Base-by-base conservation (phyloP, 2,113 vertebrate species). In the Salminus brasiliensis region DNA sequence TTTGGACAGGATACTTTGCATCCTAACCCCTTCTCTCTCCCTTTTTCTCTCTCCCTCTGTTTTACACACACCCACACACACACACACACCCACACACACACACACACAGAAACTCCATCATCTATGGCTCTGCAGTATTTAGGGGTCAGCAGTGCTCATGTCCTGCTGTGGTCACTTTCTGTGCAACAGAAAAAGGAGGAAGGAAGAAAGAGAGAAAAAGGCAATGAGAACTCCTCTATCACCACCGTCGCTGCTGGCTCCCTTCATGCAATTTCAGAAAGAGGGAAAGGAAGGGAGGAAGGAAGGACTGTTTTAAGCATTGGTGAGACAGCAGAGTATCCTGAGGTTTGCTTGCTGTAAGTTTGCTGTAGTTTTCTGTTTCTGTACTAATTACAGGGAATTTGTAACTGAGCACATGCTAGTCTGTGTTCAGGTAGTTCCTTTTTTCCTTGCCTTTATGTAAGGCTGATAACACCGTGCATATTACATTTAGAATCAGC, bases 171-270 rank as follows among this genome's bases (percentile, higher is more conserved):
- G 30, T 72, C 59, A 63, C 55, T 62, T 55, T 32, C 52, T 78
- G 65, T 77, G 66, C 6, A 39, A 70, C 25, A 16, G 66, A 71
- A 43, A 65, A 59, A 63, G 39, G 52, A 78, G 67, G 34, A 43
- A 45, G 55, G 41, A 32, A 71, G 29, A 47, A 49, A 70, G 25
- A 32, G 8, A 70, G 45, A 72, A 63, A 76, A 55, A 78, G 7
- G 47, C 25, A 47, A 41, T 73, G 69, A 79, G 70, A 66, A 68
- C 23, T 73, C 62, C 72, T 79, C 60, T 59, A 79, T 79, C 78
- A 79, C 43, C 8, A 8, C n/a, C 47, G 66, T 78, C 76, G 72
- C 29, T 49, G 72, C 43, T 30, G 34, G 53, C 71, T 74, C 65
- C n/a, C 63, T 55, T 52, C 69, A 29, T 25, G 15, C 57, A 36